A percentile compares a stretch with the other conserved stretches of the same genome.
Conservation (phyloP, 2,113 vertebrate genomes). For the Aplodontia rufa region DNA sequence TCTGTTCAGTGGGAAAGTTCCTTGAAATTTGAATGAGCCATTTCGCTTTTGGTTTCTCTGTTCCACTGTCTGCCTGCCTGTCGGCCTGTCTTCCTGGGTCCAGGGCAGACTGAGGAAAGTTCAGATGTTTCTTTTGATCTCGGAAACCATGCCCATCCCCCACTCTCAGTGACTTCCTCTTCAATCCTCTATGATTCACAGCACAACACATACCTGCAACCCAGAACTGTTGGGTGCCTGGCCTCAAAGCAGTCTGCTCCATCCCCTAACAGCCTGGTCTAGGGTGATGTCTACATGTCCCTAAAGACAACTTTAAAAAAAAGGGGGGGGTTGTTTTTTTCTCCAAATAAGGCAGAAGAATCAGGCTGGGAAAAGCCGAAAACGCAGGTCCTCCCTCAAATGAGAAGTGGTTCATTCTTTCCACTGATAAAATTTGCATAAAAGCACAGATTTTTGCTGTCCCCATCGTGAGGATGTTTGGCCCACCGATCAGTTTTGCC, state of each 20-base stretch:
- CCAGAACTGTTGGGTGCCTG: too few species aligned
- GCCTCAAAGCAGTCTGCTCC: background rate
- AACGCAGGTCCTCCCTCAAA: background rate
- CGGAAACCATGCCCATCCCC: background rate
- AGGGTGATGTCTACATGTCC: background rate
- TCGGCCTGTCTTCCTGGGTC: background rate
- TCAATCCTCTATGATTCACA: background rate
- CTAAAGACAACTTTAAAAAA: background rate
- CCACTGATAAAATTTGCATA: background rate
- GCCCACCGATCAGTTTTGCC: background rate
- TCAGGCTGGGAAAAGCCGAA: background rate
- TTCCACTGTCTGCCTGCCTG: constrained; percentile 32
- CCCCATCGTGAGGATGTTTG: background rate
- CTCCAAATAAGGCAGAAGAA: constrained; percentile 63
- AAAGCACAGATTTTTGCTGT: background rate
- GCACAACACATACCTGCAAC: background rate
- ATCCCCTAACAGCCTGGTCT: background rate
- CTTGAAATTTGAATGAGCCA: background rate
- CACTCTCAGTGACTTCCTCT: background rate
- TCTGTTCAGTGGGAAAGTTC: background rate
- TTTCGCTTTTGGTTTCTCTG: constrained; percentile 50
- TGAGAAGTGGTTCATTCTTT: background rate
- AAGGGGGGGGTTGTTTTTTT: background rate
- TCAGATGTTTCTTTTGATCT: background rate
- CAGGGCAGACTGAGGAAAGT: background rate